These are phyloP conservation scores for Ctenicera cuprea DNA, from an alignment of 2,888 invertebrate genomes.

Conservation along the genomic window DNA sequence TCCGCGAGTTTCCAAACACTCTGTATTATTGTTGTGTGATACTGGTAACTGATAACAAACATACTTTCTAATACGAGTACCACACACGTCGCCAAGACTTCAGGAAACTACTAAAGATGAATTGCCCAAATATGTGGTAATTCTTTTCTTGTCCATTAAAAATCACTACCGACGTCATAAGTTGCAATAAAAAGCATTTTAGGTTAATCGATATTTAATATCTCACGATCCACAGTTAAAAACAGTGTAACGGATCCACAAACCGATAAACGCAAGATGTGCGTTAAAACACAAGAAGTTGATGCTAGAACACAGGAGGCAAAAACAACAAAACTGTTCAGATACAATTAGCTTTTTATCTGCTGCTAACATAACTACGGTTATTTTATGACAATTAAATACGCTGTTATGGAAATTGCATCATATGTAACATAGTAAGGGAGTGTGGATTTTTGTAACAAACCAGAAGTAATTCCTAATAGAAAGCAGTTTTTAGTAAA, in stretches of 20 bases:
- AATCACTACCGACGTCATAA: not conserved
- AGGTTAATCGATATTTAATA: constrained; percentile 37
- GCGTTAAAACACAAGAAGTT: constrained; percentile 32
- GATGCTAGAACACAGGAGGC: not conserved
- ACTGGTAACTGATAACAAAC: no score
- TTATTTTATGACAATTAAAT: constrained; percentile 24
- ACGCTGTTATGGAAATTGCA: constrained; percentile 1
- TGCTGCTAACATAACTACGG: constrained; percentile 1
- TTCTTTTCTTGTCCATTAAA: not conserved
- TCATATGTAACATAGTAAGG: not conserved
- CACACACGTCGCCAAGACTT: not conserved
- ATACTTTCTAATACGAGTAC: not conserved
- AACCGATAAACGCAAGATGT: constrained; percentile 36
- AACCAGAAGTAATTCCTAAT: no score
- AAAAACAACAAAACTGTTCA: constrained; percentile 17
- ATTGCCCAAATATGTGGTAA: not conserved
- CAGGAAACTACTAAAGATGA: not conserved
- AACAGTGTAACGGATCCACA: constrained; percentile 37
- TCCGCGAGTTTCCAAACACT: no score
- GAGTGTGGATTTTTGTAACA: no score
- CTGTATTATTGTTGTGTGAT: no score
- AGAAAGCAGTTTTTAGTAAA: no score
- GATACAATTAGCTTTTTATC: constrained; percentile 31
- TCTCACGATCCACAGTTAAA: constrained; percentile 20
- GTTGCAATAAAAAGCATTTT: constrained; percentile 10